Evolutionary conservation across 2,113 vertebrate genomes (phyloP).

Genomic region (Cnemophilus loriae): DNA sequence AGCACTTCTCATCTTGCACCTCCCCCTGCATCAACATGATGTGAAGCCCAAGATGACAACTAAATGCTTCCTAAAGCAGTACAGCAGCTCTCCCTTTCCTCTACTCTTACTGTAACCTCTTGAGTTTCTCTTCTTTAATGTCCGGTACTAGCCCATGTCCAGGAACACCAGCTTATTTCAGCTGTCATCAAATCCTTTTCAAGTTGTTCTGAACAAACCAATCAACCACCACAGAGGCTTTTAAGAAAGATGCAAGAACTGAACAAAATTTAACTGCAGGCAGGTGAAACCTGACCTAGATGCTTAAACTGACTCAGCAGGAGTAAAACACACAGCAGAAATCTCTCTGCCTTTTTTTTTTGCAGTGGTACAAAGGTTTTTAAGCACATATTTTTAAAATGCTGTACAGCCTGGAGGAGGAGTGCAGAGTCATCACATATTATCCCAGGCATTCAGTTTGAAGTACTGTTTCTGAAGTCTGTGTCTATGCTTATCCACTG

Average conservation of each 20-base stretch:
- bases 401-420: neutral
- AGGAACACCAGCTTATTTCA: neutral
- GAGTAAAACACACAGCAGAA: neutral
- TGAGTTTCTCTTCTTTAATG: neutral
- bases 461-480: neutral
- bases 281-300: neutral
- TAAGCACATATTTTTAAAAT: neutral
- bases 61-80: neutral
- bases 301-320: neutral
- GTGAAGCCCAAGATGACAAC: neutral
- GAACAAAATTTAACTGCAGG: neutral
- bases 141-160: neutral
- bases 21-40: rapidly evolving
- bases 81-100: neutral
- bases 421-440: neutral
- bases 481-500: neutral
- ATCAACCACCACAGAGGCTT: neutral
- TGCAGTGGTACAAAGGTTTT: neutral
- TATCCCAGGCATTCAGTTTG: neutral
- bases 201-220: neutral
- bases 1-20: neutral
- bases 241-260: neutral
- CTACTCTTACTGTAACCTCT: neutral
- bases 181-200: neutral
- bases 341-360: neutral